phyloP scores from a whole-genome alignment of 1,140 invertebrate genomes.

The Sesamia nonagrioides region DNA sequence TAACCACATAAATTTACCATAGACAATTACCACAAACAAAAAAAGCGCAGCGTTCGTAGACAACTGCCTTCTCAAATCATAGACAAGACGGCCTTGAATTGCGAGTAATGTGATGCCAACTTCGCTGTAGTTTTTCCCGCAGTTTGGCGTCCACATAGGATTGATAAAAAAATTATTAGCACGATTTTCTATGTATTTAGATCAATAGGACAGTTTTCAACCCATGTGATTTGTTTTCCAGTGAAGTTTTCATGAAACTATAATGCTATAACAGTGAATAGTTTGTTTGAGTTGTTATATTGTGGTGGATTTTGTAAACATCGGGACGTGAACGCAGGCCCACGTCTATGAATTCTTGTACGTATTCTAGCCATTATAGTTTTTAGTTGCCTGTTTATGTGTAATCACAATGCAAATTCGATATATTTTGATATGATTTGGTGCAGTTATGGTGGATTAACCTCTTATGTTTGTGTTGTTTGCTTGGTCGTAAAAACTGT shows the following conservation, averaged over 20 bases:
- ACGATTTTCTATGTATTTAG: conserved; percentile 84
- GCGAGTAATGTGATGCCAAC: conserved; percentile 71
- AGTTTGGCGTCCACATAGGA: conserved; percentile 85
- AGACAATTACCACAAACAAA: conserved; percentile 22
- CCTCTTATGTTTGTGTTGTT: conserved; percentile 72
- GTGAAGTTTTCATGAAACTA: conserved; percentile 72
- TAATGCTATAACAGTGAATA: conserved; percentile 80
- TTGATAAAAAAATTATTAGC: conserved; percentile 77
- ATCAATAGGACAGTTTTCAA: conserved; percentile 74
- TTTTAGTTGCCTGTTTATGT: conserved; percentile 58
- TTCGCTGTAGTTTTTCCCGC: conserved; percentile 86
- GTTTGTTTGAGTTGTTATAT: conserved; percentile 71
- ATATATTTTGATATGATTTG: conserved; percentile 51
- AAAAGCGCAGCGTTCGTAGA: conserved; percentile 47
- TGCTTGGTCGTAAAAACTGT: conserved; percentile 66
- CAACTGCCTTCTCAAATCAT: conserved; percentile 53
- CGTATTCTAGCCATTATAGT: conserved; percentile 80
- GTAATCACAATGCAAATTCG: conserved; percentile 46
- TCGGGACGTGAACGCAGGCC: conserved; percentile 76
- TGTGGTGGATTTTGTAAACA: conserved; percentile 84
- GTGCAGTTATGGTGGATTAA: conserved; percentile 58
- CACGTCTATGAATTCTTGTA: conserved; percentile 87
- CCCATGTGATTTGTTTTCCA: conserved; percentile 69
- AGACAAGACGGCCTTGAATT: conserved; percentile 78
- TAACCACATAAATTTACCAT: background rate